Base-by-base conservation (phyloP, 2,797 vertebrate species). In the Ciconia nigra region DNA sequence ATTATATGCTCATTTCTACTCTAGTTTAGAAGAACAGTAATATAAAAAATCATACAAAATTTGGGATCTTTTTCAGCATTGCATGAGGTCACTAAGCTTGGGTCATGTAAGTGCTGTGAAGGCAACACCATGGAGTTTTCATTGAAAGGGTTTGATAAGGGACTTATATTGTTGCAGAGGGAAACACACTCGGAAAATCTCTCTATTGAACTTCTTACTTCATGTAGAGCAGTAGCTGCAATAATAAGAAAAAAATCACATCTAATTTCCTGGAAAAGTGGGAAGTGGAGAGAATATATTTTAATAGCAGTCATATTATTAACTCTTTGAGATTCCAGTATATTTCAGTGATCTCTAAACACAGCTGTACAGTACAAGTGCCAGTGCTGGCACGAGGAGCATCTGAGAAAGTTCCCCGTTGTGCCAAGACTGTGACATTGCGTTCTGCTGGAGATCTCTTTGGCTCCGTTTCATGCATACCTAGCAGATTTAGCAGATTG, bases 401-500 rank as follows among this genome's bases (percentile, higher is more conserved):
- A 85, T 83, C 93, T 58, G 57, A 97, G 90, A 94, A 94, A 87
- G 94, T 95, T 95, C 87, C 97, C 96, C 0, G 5, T 96, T 67
- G 90, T 93, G 96, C 96, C 87, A 89, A 96, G 96, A 95, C 95
- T 96, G 94, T 97, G 98, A 97, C 97, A 97, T 37, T 77, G 80
- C 65, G 74, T 98, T 97, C 98, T 98, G 93, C 96, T 97, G 97
- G 95, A 97, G 97, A 97, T 97, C 96, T 94, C 88, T 95, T 97
- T 98, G 97, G 97, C 98, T 97, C 91, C 0, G 0, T 98, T 98
- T 98, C 97, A 96, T 96, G 96, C 94, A 87, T 98, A 98, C 98
- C 97, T 97, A 97, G 97, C 96, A 97, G 97, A 98, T 95, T 97
- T 95, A 96, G 94, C 97, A 97, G 98, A 98, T 98, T 98, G 98